Base-by-base conservation (phyloP, 2,113 vertebrate genomes). In the Desmodus rotundus region DNA sequence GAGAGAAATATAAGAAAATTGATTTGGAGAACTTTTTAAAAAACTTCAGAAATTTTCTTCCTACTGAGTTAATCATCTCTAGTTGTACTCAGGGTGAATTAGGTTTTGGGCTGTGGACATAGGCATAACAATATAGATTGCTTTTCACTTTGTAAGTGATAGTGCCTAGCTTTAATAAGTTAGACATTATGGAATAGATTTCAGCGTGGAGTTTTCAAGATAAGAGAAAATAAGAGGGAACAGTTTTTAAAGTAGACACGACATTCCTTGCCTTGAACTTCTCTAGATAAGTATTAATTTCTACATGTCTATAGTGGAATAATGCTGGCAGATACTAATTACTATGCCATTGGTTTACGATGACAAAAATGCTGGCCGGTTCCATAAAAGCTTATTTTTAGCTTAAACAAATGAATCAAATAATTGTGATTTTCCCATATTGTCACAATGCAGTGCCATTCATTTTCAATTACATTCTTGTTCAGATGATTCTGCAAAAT, bases 181-280 rank as follows among this genome's bases (percentile, higher is more conserved):
- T 95, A 97, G 97, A 97, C 77, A 93, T 97, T 98, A 98, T 63
- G 63, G 38, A 98, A 97, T 86, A 98, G 95, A 97, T 98, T 98
- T 98, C 76, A 68, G 84, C 58, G 88, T 58, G 22, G 96, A 67
- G 91, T 98, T 97, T 97, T 96, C 82, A 97, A 98, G 96, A 98
- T 97, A 98, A 97, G 83, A 97, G 90, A 50, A 97, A 98, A 95
- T 81, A 96, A 85, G 76, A 97, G 90, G 54, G 74, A 84, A 63
- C 50, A 91, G 33, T 95, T 81, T 97, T 98, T 97, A 95, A 97
- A 96, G 0, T 24, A 97, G 88, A 97, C 76, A 56, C 17, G 88
- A 96, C 93, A 76, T 97, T 97, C 68, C 81, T 96, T 97, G 86
- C 84, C 91, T 98, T 94, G 96, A 94, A 97, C 96, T 97, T 98